These are phyloP conservation scores for Gymnoscelis rufifasciata DNA, from an alignment of 2,888 invertebrate genomes.

Conservation along the genomic window DNA sequence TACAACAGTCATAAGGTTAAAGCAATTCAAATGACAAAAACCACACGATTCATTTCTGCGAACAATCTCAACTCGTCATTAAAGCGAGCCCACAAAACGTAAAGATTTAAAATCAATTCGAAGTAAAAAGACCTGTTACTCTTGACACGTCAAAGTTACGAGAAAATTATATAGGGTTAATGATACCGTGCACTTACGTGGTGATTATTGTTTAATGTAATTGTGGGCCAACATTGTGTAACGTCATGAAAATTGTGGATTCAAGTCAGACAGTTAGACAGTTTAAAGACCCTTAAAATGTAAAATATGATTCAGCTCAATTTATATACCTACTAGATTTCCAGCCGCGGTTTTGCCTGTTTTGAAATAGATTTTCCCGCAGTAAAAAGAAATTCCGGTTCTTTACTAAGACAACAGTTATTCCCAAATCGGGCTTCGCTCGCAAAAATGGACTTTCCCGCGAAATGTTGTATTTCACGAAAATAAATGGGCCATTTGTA, in stretches of 20 bases:
- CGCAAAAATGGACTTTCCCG: no score
- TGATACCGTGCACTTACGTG: constrained; percentile 15
- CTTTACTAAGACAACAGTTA: no score
- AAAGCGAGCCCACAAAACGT: constrained; percentile 18
- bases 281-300: no score
- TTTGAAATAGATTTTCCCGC: no score
- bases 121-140: constrained; percentile 29
- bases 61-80: constrained; percentile 20
- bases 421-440: no score
- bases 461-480: no score
- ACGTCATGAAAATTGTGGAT: constrained; percentile 5
- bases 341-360: no score
- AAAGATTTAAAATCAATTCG: constrained; percentile 27
- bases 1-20: background rate
- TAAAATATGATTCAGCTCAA: no score
- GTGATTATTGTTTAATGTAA: constrained; percentile 14
- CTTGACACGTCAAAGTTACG: constrained; percentile 30
- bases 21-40: background rate
- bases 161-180: constrained; percentile 25
- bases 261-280: background rate
- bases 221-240: constrained; percentile 13
- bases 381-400: no score
- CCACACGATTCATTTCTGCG: constrained; percentile 12
- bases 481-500: no score
- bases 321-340: no score